Evolutionary conservation across 2,113 vertebrate genomes (phyloP), one percentile per base, ranked within the genome.

Genomic region (Odontesthes bonariensis): DNA sequence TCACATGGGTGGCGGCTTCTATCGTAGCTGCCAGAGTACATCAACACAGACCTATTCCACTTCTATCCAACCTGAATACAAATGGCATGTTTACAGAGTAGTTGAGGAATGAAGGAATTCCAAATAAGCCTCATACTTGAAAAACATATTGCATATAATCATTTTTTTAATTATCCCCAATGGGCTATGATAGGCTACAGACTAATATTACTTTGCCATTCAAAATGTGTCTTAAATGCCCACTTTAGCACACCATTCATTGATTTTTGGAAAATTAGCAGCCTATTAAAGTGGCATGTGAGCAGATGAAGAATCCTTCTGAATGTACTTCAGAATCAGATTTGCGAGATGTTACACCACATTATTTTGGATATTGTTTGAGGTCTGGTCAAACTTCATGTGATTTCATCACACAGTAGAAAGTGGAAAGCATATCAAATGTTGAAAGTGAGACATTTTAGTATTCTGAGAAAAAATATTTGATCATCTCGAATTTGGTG

Each of bases 51-150:
- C 78, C 55, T 13, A 63, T 86, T 84, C 79, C 63, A 64, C 73
- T 67, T 32, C 61, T 13, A 82, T 63, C 44, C 32, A 32, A 35
- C 14, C 75, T 44, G 84, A 88, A 91, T 88, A 80, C 83, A 89
- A 85, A 91, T 76, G 58, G 44, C n/a, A 5, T 63, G 57, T 86
- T 87, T 87, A 88, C 59, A 47, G 58, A n/a, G 58, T 27, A 62
- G 71, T 69, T 78, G 73, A 89, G 38, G 79, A 78, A 87, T 81
- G 69, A 44, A 62, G 67, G 78, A 65, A 56, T 87, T 77, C 74
- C 16, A 69, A 85, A 86, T 63, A 69, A 84, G 68, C 62, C 27
- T 20, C 6, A 60, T 44, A 68, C 80, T 82, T 59, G 47, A 59
- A 51, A 81, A 87, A 89, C 78, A 81, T 86, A 72, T 64, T 68